Conservation (phyloP, 2,888 invertebrate species). For the Drosophila helvetica region DNA sequence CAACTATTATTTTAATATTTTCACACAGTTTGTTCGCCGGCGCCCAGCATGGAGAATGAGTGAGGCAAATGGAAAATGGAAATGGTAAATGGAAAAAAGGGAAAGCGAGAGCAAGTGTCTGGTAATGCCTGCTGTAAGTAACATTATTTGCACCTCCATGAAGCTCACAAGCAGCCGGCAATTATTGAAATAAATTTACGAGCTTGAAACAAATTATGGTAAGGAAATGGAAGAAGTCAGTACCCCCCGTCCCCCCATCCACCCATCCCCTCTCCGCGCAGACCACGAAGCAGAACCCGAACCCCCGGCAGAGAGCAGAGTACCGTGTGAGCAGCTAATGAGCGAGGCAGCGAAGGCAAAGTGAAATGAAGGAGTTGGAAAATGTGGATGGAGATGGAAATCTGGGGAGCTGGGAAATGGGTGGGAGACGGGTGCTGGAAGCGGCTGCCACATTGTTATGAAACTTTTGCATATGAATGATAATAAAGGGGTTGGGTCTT, state of each 20-base stretch:
- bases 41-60: slow-evolving; percentile 5
- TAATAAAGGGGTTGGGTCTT: slow-evolving; percentile 37
- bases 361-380: slow-evolving; percentile 51
- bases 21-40: slow-evolving; percentile 47
- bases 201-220: slow-evolving; percentile 44
- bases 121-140: slow-evolving; percentile 36
- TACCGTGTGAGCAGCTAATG: slow-evolving; percentile 53
- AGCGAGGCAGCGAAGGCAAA: slow-evolving; percentile 32
- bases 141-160: slow-evolving; percentile 54
- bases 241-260: not conserved
- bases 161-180: slow-evolving; percentile 45
- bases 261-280: slow-evolving; percentile 1
- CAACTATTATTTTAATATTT: slow-evolving; percentile 63
- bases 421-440: slow-evolving; percentile 10
- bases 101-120: slow-evolving; percentile 30
- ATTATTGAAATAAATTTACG: slow-evolving; percentile 65
- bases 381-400: not conserved
- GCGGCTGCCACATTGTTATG: slow-evolving; percentile 44
- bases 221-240: slow-evolving; percentile 33
- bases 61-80: not conserved
- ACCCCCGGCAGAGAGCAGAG: not conserved
- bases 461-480: slow-evolving; percentile 69
- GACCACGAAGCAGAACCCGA: slow-evolving; percentile 11
- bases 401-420: too few species aligned
- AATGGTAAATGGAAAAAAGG: slow-evolving; percentile 3